Base-by-base conservation (phyloP, 1,140 invertebrate genomes). In the Drosophila tristis region DNA sequence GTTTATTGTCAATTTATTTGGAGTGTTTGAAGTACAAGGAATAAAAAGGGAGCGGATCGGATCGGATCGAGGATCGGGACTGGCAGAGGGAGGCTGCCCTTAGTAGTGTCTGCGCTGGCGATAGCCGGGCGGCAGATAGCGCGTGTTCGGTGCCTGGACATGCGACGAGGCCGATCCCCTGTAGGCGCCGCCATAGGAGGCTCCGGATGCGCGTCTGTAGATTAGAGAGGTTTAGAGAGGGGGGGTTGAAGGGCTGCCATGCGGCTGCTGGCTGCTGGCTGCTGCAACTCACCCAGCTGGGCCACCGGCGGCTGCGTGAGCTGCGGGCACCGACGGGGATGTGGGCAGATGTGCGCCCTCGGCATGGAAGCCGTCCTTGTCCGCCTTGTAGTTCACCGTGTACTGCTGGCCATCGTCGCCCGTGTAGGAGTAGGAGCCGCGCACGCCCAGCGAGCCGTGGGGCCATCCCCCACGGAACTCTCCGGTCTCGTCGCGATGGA, bases 281-380 rank as follows among this genome's bases (percentile, higher is more conserved):
- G 23, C 23, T 25, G 2, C 23, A 31, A 26, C 63, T 49, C 6
- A 71, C 67, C 67, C 67, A 58, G 11, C 64, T 35, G 25, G 51
- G 1, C 16, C 50, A 5, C 49, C 93, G 26, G 91, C 31, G 9
- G 31, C 9, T 4, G 9, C 9, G 31, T 35, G 31, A 35, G 31
- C 35, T 4, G 35, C 76, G 16, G 93, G 93, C 26, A 93, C 90
- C 8, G 94, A 93, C 1, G 93, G 93, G 23, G 96, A 95, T 4
- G 95, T 96, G 20, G 97, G 97, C 61, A 98, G 93, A 92, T 97
- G 96, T 78, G 96, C 95, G 13, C 96, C 97, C 47, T 92, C 92
- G 0, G 94, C 93, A 59, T 94, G 93, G 92, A 93, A 95, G 8
- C 94, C 94, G 45, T 93, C 94, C 35, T 93, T 91, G 61, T 94